Conservation (phyloP, 2,113 vertebrate species). For the Pachyramphus minor region DNA sequence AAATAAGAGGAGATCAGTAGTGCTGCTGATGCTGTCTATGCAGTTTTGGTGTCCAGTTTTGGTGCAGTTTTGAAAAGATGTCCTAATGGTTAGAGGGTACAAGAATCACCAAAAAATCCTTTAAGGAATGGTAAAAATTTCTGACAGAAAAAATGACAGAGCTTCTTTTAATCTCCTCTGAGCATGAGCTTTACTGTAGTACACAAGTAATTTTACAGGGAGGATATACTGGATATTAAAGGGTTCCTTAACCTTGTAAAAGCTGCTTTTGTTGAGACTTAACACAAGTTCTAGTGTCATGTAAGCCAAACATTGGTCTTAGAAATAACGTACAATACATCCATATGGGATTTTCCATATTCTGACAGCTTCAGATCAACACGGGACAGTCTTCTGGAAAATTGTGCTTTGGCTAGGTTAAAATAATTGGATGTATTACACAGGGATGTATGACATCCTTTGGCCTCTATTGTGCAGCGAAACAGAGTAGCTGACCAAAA, state of each 20-base stretch:
- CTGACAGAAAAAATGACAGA: not conserved
- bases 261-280: not conserved
- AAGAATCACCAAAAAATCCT: not conserved
- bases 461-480: not conserved
- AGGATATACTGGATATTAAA: not conserved
- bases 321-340: not conserved
- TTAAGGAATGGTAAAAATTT: not conserved
- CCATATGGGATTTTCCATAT: not conserved
- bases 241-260: not conserved
- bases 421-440: not conserved
- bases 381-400: not conserved
- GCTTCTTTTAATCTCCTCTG: not conserved
- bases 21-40: not conserved
- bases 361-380: not conserved
- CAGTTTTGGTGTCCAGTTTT: not conserved
- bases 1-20: not conserved
- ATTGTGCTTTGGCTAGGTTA: not conserved
- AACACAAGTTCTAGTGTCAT: not conserved
- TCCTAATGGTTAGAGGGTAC: not conserved
- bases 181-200: not conserved
- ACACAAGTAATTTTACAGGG: not conserved
- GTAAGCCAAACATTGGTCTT: not conserved
- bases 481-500: not conserved
- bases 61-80: not conserved
- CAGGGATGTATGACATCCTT: not conserved